phyloP scores from a whole-genome alignment of 1,140 invertebrate species.

The Bathynomus jamesi region DNA sequence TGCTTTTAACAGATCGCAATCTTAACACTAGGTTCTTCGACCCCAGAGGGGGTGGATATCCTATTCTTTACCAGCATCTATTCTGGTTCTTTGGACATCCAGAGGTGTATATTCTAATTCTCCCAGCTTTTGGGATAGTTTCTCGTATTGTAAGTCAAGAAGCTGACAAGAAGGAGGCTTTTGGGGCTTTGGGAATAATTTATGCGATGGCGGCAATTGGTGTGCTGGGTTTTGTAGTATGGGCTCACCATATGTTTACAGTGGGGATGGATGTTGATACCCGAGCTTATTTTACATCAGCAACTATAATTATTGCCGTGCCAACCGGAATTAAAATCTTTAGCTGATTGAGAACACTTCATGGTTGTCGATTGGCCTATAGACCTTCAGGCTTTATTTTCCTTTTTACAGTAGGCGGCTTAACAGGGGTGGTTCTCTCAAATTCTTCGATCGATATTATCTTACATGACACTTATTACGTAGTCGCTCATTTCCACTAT shows the following conservation, averaged over 20 bases:
- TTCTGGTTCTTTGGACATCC: not conserved
- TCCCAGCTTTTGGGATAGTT: not conserved
- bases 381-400: not conserved
- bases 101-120: too few species aligned
- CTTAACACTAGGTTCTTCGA: conserved; percentile 50
- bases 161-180: not conserved
- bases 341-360: not conserved
- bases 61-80: conserved; percentile 40
- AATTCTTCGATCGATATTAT: not conserved
- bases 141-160: not conserved
- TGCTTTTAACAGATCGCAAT: conserved; percentile 53
- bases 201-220: not conserved
- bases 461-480: not conserved
- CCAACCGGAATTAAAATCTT: not conserved
- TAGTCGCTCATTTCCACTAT: not conserved
- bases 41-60: conserved; percentile 46
- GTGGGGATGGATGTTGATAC: not conserved
- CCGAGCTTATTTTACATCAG: not conserved
- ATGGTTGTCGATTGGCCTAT: not conserved
- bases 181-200: not conserved
- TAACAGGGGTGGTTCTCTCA: not conserved
- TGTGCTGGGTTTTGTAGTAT: not conserved
- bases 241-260: not conserved
- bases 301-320: not conserved
- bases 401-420: not conserved